Conservation (phyloP, 2,797 vertebrate species). For the Neopelma chrysocephalum region DNA sequence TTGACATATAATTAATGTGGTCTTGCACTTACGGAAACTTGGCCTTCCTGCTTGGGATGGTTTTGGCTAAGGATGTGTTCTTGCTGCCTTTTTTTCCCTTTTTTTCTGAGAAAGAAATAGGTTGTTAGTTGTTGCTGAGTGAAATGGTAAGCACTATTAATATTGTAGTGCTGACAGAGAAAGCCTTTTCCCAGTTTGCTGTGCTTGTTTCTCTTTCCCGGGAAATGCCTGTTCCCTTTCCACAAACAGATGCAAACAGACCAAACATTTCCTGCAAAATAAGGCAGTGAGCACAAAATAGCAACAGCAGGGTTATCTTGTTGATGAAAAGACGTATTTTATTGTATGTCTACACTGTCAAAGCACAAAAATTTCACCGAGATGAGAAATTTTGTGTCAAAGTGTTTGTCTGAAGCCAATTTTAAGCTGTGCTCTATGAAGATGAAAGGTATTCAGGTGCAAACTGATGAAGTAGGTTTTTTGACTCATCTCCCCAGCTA, state of each 20-base stretch:
- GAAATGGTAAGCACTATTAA: conserved; percentile 11
- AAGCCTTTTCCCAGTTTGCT: conserved; percentile 27
- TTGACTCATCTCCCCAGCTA: neutral
- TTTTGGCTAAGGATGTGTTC: conserved; percentile 39
- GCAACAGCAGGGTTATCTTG: neutral
- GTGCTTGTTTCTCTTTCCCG: neutral
- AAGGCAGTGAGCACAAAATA: neutral
- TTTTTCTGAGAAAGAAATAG: conserved; percentile 14
- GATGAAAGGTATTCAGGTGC: neutral
- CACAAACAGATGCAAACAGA: conserved; percentile 1
- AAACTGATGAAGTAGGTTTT: neutral
- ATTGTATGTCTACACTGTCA: neutral
- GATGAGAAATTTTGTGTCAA: neutral
- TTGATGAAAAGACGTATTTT: neutral
- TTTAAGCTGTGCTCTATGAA: neutral
- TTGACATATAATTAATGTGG: conserved; percentile 39
- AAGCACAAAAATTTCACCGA: neutral
- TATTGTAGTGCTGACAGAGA: conserved; percentile 26
- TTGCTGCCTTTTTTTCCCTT: neutral
- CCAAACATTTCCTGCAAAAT: conserved; percentile 10
- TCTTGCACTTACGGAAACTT: conserved; percentile 47
- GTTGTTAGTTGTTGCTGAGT: conserved; percentile 39
- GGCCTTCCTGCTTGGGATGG: conserved; percentile 31
- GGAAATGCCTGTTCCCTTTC: conserved; percentile 22
- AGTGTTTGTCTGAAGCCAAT: neutral